Conservation (phyloP, 2,888 invertebrate species). For the Agelastica alni region DNA sequence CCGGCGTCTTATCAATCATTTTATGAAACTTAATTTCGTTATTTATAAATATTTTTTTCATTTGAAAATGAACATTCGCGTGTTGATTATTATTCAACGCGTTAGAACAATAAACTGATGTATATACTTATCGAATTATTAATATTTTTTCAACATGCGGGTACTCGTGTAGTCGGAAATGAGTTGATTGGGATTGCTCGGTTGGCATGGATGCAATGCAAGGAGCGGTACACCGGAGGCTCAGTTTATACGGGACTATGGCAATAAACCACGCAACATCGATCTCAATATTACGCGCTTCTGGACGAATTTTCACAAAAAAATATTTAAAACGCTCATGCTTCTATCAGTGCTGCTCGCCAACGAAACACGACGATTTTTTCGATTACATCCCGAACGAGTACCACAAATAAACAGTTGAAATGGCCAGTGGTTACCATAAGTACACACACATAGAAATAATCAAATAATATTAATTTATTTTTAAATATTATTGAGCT, state of each 20-base stretch:
- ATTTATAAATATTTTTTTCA: neutral
- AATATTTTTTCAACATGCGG: constrained; percentile 24
- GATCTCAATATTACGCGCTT: too few relatives aligned
- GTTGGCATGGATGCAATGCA: constrained; percentile 23
- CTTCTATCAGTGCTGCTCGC: too few relatives aligned
- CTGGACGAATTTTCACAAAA: too few relatives aligned
- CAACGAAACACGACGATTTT: too few relatives aligned
- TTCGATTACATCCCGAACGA: too few relatives aligned
- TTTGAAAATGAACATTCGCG: neutral
- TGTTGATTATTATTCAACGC: constrained; percentile 20
- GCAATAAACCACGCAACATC: neutral
- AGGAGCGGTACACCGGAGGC: constrained; percentile 24
- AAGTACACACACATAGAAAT: too few relatives aligned
- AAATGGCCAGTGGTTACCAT: too few relatives aligned
- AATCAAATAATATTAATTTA: too few relatives aligned
- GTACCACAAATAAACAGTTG: too few relatives aligned
- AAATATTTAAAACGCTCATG: too few relatives aligned
- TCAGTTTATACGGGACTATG: constrained; percentile 6
- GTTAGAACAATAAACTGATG: constrained; percentile 33
- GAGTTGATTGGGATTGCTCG: constrained; percentile 35
- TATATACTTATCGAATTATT: constrained; percentile 17
- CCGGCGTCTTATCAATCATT: constrained; percentile 2
- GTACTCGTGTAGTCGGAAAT: constrained; percentile 36
- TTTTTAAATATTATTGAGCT: too few relatives aligned
- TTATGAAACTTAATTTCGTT: neutral